Conservation (phyloP, 2,113 vertebrate genomes). For the Neolamprologus sp. region DNA sequence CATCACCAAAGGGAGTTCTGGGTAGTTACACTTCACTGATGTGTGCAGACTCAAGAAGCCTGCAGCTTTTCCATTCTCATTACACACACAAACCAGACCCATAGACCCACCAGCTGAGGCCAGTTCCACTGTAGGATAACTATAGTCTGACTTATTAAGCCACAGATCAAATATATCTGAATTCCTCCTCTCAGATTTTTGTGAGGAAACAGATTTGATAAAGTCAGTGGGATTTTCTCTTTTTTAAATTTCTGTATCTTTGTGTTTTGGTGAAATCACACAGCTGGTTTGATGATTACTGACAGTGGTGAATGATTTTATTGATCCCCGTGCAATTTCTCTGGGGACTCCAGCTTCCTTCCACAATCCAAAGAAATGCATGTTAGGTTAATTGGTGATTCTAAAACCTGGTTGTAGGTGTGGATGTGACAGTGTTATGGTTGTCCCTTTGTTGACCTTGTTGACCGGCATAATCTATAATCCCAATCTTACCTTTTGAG, state of each 20-base stretch:
- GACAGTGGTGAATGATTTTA: background rate
- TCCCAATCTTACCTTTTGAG: background rate
- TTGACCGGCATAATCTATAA: background rate
- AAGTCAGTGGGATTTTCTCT: background rate
- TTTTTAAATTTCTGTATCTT: background rate
- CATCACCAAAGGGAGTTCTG: background rate
- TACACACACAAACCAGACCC: background rate
- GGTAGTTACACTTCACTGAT: background rate
- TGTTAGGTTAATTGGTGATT: background rate
- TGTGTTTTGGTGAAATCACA: background rate
- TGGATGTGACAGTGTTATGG: background rate
- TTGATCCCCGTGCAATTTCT: background rate
- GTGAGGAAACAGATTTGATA: background rate
- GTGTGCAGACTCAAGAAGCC: background rate
- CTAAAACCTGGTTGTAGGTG: background rate
- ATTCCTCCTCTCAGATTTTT: background rate
- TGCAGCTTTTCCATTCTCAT: background rate
- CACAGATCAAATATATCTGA: background rate
- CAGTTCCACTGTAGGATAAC: background rate
- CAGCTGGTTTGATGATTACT: background rate
- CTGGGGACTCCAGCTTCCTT: background rate
- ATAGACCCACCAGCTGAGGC: background rate
- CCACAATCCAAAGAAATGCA: background rate
- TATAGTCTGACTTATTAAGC: background rate
- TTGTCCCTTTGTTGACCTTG: background rate